Base-by-base conservation (phyloP, 92 coral and sea anemone species). In the Parazoanthus swiftii region DNA sequence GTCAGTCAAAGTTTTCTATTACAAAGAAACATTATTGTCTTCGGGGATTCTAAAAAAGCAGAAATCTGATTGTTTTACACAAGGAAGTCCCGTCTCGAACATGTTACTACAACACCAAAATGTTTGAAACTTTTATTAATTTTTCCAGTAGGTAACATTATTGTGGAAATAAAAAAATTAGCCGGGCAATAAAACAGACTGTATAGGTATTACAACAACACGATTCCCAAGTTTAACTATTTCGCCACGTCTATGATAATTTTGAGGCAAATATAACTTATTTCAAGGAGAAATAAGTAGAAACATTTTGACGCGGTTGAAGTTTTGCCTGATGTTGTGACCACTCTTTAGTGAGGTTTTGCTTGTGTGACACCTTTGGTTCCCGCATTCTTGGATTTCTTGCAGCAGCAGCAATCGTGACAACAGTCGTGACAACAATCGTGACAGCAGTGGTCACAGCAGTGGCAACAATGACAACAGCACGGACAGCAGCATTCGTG, bases 341-440 rank as follows among this genome's bases (percentile, higher is more conserved):
- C 14, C 33, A 76, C 23, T 76, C 8, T 54, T n/a, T 39, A 76
- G 29, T 76, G 80, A 76, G 29, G 54, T 3, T 42, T 39, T 21
- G 51, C 54, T 18, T 42, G 86, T 10, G 37, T 39, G 9, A 37
- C 37, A 6, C 50, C 39, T 43, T 46, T 68, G 42, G 29, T 51
- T 29, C 44, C 77, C 8, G 39, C 66, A 70, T 43, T 70, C 37
- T 84, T 84, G 3, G 87, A 84, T 44, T 84, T 84, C 68, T 84
- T 84, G 77, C 95, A 93, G 63, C 85, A 79, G 54, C 95, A 93
- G 82, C 91, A 89, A 7, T 91, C 92, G 51, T 85, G 87, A 33
- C 96, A 91, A 79, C 94, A 92, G 18, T 88, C 93, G 46, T 90
- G 91, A 71, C 94, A 92, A 25, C 94, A 90, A 63, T 84, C 87